Conservation (phyloP, 2,797 vertebrate species). For the Carduelis carduelis region DNA sequence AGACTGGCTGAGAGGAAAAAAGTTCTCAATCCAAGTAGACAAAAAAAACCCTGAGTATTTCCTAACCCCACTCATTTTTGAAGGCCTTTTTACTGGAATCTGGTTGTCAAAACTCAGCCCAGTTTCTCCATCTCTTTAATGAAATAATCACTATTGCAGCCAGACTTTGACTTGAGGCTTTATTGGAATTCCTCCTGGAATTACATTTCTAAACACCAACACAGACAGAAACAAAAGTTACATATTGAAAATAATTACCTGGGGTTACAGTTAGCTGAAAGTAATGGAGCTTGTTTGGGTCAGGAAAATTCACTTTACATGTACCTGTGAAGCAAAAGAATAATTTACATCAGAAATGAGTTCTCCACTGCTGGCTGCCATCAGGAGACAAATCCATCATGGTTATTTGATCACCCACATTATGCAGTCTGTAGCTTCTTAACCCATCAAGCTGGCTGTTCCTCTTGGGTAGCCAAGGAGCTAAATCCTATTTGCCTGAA, state of each 20-base stretch:
- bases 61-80: not conserved
- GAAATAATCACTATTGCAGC: not conserved
- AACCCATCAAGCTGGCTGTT: not conserved
- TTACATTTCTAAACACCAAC: not conserved
- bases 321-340: conserved; percentile 82
- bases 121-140: not conserved
- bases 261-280: conserved; percentile 94
- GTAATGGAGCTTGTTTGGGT: conserved; percentile 95
- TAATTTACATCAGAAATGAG: not conserved
- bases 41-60: not conserved
- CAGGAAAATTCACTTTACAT: conserved; percentile 95
- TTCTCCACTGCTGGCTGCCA: not conserved
- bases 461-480: not conserved
- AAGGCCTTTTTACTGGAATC: not conserved
- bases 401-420: not conserved
- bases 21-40: not conserved
- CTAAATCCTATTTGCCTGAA: not conserved
- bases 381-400: not conserved
- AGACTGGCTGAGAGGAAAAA: not conserved
- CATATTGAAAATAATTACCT: conserved; percentile 77
- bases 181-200: not conserved
- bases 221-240: not conserved
- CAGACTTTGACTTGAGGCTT: not conserved
- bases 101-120: not conserved
- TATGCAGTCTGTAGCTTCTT: not conserved